These are phyloP conservation scores for Atta texana DNA, from an alignment of 1,140 invertebrate species.

Conservation along the genomic window DNA sequence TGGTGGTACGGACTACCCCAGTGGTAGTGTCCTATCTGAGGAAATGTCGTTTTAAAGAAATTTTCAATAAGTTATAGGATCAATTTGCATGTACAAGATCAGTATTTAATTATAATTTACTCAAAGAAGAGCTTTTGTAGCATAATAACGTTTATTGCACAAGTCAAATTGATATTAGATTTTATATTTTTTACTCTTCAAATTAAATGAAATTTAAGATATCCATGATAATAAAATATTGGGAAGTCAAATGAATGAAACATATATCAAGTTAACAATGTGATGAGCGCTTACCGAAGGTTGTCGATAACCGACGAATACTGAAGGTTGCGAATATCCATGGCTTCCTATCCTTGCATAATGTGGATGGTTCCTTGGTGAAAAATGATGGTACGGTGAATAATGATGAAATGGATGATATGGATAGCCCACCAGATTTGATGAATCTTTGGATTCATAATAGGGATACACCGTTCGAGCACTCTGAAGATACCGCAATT, in stretches of 20 bases:
- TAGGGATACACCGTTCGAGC: neutral
- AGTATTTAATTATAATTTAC: neutral
- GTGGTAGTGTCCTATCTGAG: neutral
- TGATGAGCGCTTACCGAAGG: neutral
- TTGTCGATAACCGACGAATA: neutral
- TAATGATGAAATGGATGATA: neutral
- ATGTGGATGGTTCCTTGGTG: neutral
- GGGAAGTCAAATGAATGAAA: neutral
- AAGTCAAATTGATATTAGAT: neutral
- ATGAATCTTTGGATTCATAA: neutral
- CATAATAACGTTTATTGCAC: neutral
- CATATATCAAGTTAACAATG: neutral
- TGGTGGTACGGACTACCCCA: too few species aligned
- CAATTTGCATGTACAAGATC: neutral
- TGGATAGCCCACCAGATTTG: neutral
- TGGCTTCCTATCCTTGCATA: neutral
- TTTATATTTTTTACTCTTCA: neutral
- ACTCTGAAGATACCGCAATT: neutral
- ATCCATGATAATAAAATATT: neutral
- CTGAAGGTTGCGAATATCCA: neutral
- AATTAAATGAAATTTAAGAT: neutral
- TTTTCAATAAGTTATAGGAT: neutral
- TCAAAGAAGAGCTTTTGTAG: conserved; percentile 1
- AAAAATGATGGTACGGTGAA: neutral
- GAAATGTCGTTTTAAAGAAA: neutral